Percentiles rank a stretch among this genome's conserved stretches.
phyloP scores from a whole-genome alignment of 2,113 vertebrate genomes.

The Patagioenas fasciata region DNA sequence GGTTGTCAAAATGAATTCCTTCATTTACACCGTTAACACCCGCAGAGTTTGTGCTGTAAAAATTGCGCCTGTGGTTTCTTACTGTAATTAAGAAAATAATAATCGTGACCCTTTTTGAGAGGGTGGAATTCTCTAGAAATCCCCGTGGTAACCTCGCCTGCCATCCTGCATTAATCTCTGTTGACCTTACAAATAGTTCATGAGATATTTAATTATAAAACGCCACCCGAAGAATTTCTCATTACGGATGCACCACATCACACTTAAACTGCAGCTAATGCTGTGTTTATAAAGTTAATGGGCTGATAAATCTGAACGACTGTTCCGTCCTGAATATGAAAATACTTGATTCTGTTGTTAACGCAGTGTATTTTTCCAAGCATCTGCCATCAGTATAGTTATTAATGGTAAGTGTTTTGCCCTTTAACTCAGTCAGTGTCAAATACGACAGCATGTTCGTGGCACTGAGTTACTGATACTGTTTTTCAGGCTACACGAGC shows the following conservation, averaged over 20 bases:
- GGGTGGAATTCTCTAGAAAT: slow-evolving; percentile 27
- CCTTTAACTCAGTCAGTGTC: background rate
- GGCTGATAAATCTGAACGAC: slow-evolving; percentile 4
- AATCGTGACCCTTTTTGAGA: background rate
- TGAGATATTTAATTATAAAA: slow-evolving; percentile 16
- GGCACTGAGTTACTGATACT: background rate
- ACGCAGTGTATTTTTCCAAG: background rate
- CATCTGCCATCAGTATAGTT: background rate
- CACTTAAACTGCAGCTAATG: background rate
- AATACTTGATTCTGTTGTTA: background rate
- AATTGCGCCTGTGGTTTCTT: background rate
- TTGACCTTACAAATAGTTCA: background rate
- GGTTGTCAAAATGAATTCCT: background rate
- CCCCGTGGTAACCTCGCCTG: background rate
- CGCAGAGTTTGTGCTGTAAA: background rate
- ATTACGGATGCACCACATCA: background rate
- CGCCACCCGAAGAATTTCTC: slow-evolving; percentile 4
- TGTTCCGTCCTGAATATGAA: background rate
- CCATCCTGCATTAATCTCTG: background rate
- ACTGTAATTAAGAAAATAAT: background rate
- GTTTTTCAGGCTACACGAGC: background rate
- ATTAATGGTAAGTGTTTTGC: background rate
- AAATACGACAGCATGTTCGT: background rate
- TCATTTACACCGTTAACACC: background rate
- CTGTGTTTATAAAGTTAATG: slow-evolving; percentile 28